Conservation (phyloP, 64 coral and sea anemone genomes). For the Montipora capricornis region DNA sequence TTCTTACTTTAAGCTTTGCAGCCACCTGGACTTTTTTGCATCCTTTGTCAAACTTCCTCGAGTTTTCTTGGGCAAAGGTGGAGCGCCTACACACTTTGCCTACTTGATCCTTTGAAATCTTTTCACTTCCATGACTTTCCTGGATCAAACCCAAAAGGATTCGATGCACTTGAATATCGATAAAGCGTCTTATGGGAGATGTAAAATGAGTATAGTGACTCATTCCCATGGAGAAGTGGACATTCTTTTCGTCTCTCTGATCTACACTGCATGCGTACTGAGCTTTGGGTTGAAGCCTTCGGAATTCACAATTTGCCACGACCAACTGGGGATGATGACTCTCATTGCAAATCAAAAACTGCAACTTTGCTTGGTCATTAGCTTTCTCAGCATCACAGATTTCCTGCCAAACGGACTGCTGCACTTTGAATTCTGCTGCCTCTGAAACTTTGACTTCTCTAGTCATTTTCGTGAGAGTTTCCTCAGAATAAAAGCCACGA, state of each 20-base stretch:
- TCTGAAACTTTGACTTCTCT: neutral
- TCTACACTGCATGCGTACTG: constrained; percentile 9
- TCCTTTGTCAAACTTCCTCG: constrained; percentile 76
- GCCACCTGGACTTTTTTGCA: constrained; percentile 65
- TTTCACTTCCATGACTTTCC: neutral
- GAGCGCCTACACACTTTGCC: constrained; percentile 71
- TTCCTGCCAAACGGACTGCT: neutral
- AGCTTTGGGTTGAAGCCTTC: constrained; percentile 69
- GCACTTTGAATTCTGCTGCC: constrained; percentile 11
- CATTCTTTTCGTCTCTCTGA: neutral
- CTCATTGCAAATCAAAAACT: constrained; percentile 66
- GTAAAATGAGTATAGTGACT: constrained; percentile 79
- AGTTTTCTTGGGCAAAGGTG: constrained; percentile 71
- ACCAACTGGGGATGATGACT: constrained; percentile 76
- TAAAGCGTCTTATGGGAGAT: constrained; percentile 89
- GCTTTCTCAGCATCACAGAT: constrained; percentile 13
- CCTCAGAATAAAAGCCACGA: neutral
- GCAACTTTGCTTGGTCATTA: constrained; percentile 31
- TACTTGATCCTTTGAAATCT: constrained; percentile 29
- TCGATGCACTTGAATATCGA: constrained; percentile 88
- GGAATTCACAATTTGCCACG: constrained; percentile 55
- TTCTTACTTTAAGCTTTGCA: constrained; percentile 41
- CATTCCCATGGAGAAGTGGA: constrained; percentile 65
- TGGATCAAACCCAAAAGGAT: neutral
- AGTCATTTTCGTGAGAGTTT: neutral